These are phyloP conservation scores for Cirrhinus molitorella DNA, from an alignment of 2,797 vertebrate species.

Conservation along the genomic window DNA sequence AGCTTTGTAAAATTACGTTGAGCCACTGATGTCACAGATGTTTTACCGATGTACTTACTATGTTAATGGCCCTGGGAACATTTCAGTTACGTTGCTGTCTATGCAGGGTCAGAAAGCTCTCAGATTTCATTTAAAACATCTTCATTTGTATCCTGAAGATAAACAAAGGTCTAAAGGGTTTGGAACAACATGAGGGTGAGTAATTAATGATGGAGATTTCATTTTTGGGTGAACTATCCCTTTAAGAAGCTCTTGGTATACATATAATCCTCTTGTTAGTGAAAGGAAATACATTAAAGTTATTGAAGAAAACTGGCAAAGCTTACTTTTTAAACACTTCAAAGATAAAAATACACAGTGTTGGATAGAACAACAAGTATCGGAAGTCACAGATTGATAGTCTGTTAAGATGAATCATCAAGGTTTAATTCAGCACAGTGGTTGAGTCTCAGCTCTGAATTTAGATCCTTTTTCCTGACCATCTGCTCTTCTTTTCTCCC, in stretches of 20 bases:
- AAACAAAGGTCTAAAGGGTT: no score
- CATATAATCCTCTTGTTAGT: not conserved
- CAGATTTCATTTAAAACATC: no score
- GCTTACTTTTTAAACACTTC: not conserved
- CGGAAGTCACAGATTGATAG: conserved; percentile 24
- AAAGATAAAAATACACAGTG: not conserved
- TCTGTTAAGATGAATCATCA: conserved; percentile 42
- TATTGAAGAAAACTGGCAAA: not conserved
- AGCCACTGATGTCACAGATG: no score
- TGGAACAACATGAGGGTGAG: no score
- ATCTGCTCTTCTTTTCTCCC: conserved; percentile 64
- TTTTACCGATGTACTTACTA: no score
- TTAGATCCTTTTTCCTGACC: conserved; percentile 39
- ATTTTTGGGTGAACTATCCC: no score
- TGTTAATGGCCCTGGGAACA: no score
- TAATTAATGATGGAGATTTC: no score
- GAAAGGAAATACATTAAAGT: not conserved
- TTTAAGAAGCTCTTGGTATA: not conserved
- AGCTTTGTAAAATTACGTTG: no score
- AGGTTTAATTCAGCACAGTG: conserved; percentile 35
- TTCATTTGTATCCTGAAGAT: no score
- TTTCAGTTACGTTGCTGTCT: no score
- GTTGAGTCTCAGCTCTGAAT: conserved; percentile 9
- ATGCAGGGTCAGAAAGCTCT: no score
- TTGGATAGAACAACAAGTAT: not conserved